Evolutionary conservation across 2,113 vertebrate species (phyloP).

Genomic region (Antigone vipio): DNA sequence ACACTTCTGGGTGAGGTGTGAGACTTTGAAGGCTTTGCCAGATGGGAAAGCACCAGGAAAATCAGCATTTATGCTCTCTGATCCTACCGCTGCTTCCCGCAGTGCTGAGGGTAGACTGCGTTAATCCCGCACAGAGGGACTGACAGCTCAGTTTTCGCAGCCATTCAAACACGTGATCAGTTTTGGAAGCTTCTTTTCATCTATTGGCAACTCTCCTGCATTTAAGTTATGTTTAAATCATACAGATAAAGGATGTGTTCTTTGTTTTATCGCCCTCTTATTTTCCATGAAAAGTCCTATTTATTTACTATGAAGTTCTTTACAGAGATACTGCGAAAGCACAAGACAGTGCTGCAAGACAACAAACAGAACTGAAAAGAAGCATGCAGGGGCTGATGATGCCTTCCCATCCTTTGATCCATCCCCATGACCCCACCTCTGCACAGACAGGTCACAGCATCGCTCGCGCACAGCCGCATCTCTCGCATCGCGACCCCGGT

Average conservation of each 20-base stretch:
- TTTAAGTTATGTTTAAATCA: neutral
- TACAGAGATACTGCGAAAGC: neutral
- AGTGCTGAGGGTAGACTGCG: neutral
- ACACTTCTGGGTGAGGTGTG: neutral
- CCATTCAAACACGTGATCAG: neutral
- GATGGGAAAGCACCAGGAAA: conserved; percentile 37
- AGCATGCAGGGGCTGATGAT: neutral
- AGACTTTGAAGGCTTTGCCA: conserved; percentile 15
- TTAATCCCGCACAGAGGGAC: neutral
- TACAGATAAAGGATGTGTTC: neutral
- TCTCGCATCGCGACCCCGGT: rapidly evolving
- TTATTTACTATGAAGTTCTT: neutral
- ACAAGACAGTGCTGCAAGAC: neutral
- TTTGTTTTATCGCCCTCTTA: neutral
- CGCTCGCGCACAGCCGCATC: rapidly evolving
- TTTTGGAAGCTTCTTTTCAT: neutral
- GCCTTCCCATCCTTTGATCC: neutral
- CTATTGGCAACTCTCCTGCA: neutral
- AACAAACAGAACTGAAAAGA: neutral
- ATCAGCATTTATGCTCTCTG: neutral
- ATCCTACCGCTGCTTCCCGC: neutral
- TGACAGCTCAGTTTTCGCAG: neutral
- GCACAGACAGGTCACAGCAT: neutral
- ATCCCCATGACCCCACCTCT: neutral
- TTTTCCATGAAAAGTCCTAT: neutral